A percentile compares a stretch with the other conserved stretches of the same genome.
These are phyloP conservation scores for Bubalus kerabau DNA, from an alignment of 2,113 vertebrate genomes.

Conservation along the genomic window DNA sequence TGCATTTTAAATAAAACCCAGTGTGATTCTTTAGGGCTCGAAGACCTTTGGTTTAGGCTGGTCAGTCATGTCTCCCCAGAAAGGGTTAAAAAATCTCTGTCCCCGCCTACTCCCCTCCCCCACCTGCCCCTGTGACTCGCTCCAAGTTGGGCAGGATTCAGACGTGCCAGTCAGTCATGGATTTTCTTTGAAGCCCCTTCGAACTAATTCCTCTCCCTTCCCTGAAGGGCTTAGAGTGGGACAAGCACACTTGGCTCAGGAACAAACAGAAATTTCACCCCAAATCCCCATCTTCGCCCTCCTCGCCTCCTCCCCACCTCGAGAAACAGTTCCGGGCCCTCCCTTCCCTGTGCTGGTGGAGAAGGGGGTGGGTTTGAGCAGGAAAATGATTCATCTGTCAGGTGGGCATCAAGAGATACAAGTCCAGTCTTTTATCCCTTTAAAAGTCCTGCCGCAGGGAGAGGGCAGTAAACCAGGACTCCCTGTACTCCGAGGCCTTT, in stretches of 20 bases:
- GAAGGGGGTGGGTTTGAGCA: not conserved
- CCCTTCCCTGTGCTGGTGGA: not conserved
- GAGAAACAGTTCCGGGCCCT: not conserved
- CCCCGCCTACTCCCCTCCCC: not conserved
- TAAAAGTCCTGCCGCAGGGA: conserved; percentile 73
- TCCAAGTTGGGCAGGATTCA: not conserved
- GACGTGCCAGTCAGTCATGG: not conserved
- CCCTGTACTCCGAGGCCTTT: conserved; percentile 34
- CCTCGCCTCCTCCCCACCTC: not conserved
- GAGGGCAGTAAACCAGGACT: conserved; percentile 65
- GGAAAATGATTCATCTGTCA: conserved; percentile 73
- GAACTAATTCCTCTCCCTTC: not conserved
- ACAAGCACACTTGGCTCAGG: conserved; percentile 30
- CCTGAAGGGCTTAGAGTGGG: not conserved
- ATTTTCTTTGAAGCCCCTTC: conserved; percentile 48
- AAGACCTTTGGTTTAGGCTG: not conserved
- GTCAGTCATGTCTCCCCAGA: not conserved
- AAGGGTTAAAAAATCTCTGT: not conserved
- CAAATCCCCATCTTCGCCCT: not conserved
- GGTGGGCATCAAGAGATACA: conserved; percentile 71
- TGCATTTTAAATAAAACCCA: not conserved
- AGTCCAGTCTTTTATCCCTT: conserved; percentile 58
- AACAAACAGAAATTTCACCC: conserved; percentile 47
- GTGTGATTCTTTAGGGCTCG: not conserved
- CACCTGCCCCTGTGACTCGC: not conserved